phyloP scores from a whole-genome alignment of 1,140 invertebrate species.

The Hypothenemus hampei region DNA sequence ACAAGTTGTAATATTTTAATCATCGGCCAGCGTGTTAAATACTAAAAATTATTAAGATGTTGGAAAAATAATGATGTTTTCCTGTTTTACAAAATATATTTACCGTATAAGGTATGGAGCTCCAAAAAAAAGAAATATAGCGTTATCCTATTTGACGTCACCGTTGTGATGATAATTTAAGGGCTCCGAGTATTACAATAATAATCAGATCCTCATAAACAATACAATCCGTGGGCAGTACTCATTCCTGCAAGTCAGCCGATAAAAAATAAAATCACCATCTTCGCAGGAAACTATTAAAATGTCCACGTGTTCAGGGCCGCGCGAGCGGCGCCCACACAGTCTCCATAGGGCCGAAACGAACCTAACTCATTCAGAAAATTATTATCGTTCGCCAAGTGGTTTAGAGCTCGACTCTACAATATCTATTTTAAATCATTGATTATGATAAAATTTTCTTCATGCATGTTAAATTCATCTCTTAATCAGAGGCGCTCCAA shows the following conservation, averaged over 20 bases:
- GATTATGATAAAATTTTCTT: too few species aligned
- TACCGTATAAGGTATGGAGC: background rate
- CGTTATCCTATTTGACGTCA: background rate
- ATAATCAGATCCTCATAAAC: constrained; percentile 16
- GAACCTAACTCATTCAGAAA: constrained; percentile 9
- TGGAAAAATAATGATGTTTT: too few species aligned
- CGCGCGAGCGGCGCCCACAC: constrained; percentile 9
- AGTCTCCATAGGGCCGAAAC: constrained; percentile 7
- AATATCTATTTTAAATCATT: too few species aligned
- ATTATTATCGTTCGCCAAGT: background rate
- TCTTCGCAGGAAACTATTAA: constrained; percentile 23
- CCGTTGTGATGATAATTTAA: constrained; percentile 6
- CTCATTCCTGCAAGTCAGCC: constrained; percentile 20
- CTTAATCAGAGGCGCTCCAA: too few species aligned
- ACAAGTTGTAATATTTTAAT: too few species aligned
- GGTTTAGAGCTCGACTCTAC: too few species aligned
- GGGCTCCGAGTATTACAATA: constrained; percentile 4
- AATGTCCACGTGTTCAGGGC: constrained; percentile 23
- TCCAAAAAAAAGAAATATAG: background rate
- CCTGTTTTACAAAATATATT: background rate
- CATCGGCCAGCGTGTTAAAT: too few species aligned
- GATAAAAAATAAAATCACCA: constrained; percentile 21
- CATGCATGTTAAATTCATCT: too few species aligned
- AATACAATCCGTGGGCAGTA: constrained; percentile 16
- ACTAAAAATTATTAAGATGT: too few species aligned